Evolutionary conservation across 2,888 invertebrate species (phyloP).

Genomic region (Acronicta aceris): DNA sequence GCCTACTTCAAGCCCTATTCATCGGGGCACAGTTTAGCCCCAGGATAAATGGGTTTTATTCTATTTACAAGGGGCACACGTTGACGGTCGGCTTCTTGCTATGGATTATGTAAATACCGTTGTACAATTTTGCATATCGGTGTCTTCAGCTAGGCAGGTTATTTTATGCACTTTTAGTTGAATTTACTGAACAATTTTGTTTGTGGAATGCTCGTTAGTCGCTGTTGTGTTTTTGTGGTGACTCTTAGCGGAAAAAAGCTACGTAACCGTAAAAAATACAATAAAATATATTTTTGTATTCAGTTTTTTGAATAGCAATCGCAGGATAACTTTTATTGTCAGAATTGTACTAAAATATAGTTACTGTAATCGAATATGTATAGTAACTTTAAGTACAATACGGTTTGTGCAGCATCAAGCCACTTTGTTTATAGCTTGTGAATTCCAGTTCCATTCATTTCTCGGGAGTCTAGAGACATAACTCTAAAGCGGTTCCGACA

Average conservation of each 20-base stretch:
- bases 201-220: conserved; percentile 10
- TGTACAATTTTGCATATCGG: conserved; percentile 59
- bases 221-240: conserved; percentile 12
- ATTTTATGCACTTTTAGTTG: conserved; percentile 51
- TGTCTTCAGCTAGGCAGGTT: conserved; percentile 46
- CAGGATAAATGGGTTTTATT: conserved; percentile 59
- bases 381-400: too few relatives aligned
- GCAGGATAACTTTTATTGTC: too few relatives aligned
- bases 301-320: neutral
- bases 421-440: too few relatives aligned
- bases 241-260: neutral
- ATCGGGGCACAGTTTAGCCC: conserved; percentile 44
- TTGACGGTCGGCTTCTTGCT: conserved; percentile 56
- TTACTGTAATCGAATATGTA: too few relatives aligned
- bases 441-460: too few relatives aligned
- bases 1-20: conserved; percentile 36
- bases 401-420: too few relatives aligned
- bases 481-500: conserved; percentile 32
- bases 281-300: neutral
- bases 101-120: conserved; percentile 59
- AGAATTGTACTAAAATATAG: too few relatives aligned
- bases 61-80: conserved; percentile 61
- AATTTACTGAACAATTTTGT: conserved; percentile 36
- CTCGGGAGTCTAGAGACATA: conserved; percentile 30
- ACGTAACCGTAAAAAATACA: neutral